Conservation (phyloP, 2,113 vertebrate genomes). For the Perognathus longimembris region DNA sequence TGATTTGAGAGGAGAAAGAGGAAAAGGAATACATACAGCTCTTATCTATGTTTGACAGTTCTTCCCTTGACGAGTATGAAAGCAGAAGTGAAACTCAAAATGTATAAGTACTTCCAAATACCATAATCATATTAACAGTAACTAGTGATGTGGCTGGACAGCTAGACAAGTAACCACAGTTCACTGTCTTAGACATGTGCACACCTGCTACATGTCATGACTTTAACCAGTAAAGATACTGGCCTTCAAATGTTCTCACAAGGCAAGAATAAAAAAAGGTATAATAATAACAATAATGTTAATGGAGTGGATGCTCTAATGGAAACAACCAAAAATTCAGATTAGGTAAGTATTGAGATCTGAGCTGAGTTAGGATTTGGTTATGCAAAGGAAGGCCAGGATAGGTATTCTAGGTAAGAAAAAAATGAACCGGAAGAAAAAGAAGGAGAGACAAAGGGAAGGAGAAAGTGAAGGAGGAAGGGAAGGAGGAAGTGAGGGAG, state of each 20-base stretch:
- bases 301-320: background rate
- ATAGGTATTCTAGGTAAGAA: background rate
- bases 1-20: background rate
- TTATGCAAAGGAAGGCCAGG: background rate
- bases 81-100: constrained; percentile 26
- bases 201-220: background rate
- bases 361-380: background rate
- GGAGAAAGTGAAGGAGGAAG: too few relatives aligned
- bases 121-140: background rate
- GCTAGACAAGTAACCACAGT: background rate
- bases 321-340: background rate
- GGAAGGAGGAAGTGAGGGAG: too few relatives aligned
- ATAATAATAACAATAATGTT: background rate
- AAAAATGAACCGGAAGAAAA: background rate
- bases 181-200: background rate
- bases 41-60: background rate
- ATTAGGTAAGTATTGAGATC: background rate
- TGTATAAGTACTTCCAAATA: background rate
- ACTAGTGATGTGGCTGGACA: background rate
- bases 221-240: background rate
- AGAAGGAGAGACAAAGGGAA: too few relatives aligned
- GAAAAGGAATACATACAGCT: background rate
- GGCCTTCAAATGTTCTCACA: background rate
- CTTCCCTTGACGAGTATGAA: constrained; percentile 6
- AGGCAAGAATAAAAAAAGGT: background rate